Base-by-base conservation (phyloP, 2,113 vertebrate species). In the Leuciscus idus region DNA sequence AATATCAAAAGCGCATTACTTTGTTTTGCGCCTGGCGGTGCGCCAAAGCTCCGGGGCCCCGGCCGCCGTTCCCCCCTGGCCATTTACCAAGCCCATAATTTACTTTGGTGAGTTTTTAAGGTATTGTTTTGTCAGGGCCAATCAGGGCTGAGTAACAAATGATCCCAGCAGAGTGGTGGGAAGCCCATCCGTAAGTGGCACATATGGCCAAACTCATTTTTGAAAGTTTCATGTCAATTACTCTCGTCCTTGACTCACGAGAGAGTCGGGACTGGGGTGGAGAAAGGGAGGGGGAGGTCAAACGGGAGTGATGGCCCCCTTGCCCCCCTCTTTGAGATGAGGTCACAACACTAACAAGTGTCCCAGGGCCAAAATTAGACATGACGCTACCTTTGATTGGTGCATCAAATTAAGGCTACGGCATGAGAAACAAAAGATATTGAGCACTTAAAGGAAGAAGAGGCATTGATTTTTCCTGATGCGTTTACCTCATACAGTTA, bases 1-100 rank as follows among this genome's bases (percentile, higher is more conserved):
- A 98, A 98, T 99, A 99, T 99, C 97, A 99, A 99, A 99, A 97
- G 97, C 96, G 76, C 96, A 99, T 99, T 98, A 98, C 97, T 98
- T 97, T 98, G 96, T 97, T 98, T 95, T 97, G 94, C 93, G 93
- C 95, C 95, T 99, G 97, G 96, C 96, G 91, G 91, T 0, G 52
- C 89, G 96, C 97, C 97, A 97, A 94, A 94, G 86, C 92, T 81
- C 83, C 81, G 59, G 85, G 72, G 80, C 76, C 81, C 89, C 92
- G 93, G 78, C 78, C 92, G 93, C 94, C 86, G 91, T 92, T 91
- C 88, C 59, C 90, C 85, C 87, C 93, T 93, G 96, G 95, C 96
- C 97, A 96, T 98, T 98, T 98, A 97, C 97, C 93, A 90, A 92
- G 94, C 93, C 96, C 96, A 97, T 99, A 98, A 99, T 99, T 99